Conservation (phyloP, 2,797 vertebrate species). For the Pyrocephalus nanus region DNA sequence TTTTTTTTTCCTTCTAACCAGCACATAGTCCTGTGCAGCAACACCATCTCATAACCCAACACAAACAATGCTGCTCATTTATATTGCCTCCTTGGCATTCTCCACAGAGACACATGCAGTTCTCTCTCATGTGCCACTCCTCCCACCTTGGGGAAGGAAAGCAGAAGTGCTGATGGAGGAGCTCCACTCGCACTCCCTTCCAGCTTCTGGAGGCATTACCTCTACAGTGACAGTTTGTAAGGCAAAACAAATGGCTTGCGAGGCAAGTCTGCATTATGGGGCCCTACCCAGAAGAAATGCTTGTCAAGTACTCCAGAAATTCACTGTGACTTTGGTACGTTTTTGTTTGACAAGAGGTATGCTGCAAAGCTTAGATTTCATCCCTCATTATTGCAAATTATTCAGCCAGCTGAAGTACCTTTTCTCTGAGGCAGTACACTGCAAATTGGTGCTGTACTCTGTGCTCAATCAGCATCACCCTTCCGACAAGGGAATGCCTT, state of each 20-base stretch:
- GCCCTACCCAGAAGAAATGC: neutral
- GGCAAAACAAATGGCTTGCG: neutral
- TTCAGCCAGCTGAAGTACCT: slow-evolving; percentile 1
- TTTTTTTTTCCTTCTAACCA: neutral
- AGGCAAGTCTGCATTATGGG: neutral
- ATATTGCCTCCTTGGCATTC: neutral
- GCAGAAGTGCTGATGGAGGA: neutral
- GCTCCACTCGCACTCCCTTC: neutral
- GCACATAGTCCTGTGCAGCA: neutral
- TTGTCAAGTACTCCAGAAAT: neutral
- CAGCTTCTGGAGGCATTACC: neutral
- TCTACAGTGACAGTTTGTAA: neutral
- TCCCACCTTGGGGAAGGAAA: slow-evolving; percentile 8
- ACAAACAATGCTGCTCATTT: neutral
- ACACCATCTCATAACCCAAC: neutral
- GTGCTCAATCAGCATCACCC: slow-evolving; percentile 4
- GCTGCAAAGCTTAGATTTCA: slow-evolving; percentile 13
- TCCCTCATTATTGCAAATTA: slow-evolving; percentile 36
- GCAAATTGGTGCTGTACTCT: slow-evolving; percentile 30
- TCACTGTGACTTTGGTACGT: neutral
- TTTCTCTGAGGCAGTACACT: slow-evolving; percentile 23
- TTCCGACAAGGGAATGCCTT: slow-evolving; percentile 43
- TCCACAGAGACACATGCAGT: neutral
- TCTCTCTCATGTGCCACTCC: neutral
- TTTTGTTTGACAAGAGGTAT: neutral